Percentiles rank a stretch among this genome's conserved stretches.
These are phyloP conservation scores for Epinotia demarniana DNA, from an alignment of 2,888 invertebrate species.

Conservation along the genomic window DNA sequence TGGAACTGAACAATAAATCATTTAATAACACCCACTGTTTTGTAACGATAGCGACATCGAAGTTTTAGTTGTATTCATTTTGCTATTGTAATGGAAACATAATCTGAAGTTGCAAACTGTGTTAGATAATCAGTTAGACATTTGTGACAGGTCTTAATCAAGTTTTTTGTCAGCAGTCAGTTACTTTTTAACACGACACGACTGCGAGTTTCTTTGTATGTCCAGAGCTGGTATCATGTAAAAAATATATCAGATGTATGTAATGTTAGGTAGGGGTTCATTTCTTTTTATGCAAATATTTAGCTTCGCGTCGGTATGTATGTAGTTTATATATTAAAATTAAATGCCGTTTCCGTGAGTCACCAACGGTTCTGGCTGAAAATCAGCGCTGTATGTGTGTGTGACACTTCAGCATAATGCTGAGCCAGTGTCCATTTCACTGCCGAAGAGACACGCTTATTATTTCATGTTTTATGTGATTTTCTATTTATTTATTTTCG, in stretches of 20 bases:
- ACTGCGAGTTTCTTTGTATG: conserved; percentile 22
- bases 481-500: no score
- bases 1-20: conserved; percentile 12
- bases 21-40: conserved; percentile 8
- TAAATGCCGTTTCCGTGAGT: no score
- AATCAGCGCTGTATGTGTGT: no score
- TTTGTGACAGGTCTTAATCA: conserved; percentile 45
- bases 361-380: no score
- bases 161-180: conserved; percentile 34
- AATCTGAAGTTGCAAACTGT: conserved; percentile 7
- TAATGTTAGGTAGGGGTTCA: neutral
- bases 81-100: neutral
- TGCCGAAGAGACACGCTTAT: no score
- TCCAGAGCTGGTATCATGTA: conserved; percentile 19
- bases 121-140: conserved; percentile 35
- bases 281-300: no score
- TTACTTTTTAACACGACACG: conserved; percentile 21
- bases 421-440: no score
- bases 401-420: no score
- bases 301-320: no score
- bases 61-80: conserved; percentile 12
- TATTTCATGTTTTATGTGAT: no score
- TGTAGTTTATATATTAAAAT: no score
- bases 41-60: conserved; percentile 12
- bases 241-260: conserved; percentile 11